Percentiles rank a stretch among this genome's conserved stretches.
These are phyloP conservation scores for Prionchulus punctatus DNA, from an alignment of 2,888 invertebrate species.

Conservation along the genomic window DNA sequence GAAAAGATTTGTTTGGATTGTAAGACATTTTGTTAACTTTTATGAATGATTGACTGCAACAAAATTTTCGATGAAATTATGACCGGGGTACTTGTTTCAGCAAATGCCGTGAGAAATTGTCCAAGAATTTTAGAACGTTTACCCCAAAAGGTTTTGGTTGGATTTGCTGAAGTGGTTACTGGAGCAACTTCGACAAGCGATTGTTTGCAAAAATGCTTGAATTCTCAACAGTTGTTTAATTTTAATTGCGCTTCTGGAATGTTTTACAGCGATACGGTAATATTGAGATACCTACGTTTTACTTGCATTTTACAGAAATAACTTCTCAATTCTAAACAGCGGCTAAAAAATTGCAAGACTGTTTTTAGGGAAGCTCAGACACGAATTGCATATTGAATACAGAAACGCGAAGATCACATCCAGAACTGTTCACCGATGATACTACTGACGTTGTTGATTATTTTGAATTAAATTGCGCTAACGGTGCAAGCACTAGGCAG, in stretches of 20 bases:
- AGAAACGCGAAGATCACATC: background rate
- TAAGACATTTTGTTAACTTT: too few species aligned
- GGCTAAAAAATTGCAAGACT: too few species aligned
- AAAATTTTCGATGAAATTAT: too few species aligned
- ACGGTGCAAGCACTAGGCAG: too few species aligned
- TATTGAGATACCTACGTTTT: too few species aligned
- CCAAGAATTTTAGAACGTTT: background rate
- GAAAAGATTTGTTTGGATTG: too few species aligned
- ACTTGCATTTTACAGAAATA: too few species aligned
- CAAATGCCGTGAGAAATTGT: background rate
- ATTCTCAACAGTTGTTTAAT: background rate
- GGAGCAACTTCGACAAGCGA: constrained; percentile 4
- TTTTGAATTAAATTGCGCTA: constrained; percentile 8
- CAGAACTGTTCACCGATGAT: constrained; percentile 7
- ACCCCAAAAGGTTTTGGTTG: constrained; percentile 11
- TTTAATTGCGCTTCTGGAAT: constrained; percentile 8
- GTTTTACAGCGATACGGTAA: constrained; percentile 8
- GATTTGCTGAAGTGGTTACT: constrained; percentile 10
- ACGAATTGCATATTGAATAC: constrained; percentile 13
- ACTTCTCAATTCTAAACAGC: background rate
- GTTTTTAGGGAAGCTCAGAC: background rate
- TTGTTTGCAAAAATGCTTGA: constrained; percentile 9
- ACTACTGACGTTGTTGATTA: constrained; percentile 10
- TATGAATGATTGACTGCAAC: too few species aligned
- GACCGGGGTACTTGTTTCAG: too few species aligned